phyloP scores from a whole-genome alignment of 2,113 vertebrate genomes.

The Ciconia boyciana region DNA sequence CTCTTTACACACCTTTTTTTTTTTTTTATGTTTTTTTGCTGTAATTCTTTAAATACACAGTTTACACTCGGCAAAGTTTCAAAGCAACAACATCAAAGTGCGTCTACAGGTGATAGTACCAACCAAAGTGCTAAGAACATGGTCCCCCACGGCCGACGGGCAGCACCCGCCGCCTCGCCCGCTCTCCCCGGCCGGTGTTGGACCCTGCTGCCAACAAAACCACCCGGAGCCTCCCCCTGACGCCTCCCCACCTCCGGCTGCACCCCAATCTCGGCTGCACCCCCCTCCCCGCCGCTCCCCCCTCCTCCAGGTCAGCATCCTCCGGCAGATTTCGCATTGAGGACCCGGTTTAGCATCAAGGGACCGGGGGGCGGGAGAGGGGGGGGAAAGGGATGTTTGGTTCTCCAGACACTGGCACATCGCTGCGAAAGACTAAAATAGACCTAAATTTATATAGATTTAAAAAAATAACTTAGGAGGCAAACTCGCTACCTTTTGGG shows the following conservation, averaged over 20 bases:
- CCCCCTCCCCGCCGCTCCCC: not conserved
- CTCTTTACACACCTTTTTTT: slow-evolving; percentile 20
- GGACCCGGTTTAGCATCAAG: not conserved
- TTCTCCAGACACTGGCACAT: slow-evolving; percentile 62
- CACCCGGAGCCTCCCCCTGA: not conserved
- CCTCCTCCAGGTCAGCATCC: not conserved
- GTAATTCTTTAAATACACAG: slow-evolving; percentile 59
- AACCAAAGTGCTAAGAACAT: slow-evolving; percentile 68
- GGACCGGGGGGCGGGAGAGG: not conserved
- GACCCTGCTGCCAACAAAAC: not conserved
- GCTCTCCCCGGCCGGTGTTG: accelerated
- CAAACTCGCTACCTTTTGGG: not conserved
- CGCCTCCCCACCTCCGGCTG: accelerated
- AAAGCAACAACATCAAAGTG: slow-evolving; percentile 75
- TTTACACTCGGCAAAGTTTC: slow-evolving; percentile 75
- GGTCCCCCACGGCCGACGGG: slow-evolving; percentile 9
- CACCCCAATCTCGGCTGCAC: not conserved
- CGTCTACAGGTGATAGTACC: slow-evolving; percentile 66
- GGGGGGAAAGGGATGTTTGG: not conserved
- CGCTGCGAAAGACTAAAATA: slow-evolving; percentile 58
- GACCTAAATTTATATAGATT: slow-evolving; percentile 53
- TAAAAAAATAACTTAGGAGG: slow-evolving; percentile 67
- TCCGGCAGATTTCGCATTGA: accelerated
- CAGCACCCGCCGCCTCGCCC: not conserved
- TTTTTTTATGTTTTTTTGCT: not conserved